Evolutionary conservation across 2,113 vertebrate genomes (phyloP).

Genomic region (Gallinago paraguaiae): DNA sequence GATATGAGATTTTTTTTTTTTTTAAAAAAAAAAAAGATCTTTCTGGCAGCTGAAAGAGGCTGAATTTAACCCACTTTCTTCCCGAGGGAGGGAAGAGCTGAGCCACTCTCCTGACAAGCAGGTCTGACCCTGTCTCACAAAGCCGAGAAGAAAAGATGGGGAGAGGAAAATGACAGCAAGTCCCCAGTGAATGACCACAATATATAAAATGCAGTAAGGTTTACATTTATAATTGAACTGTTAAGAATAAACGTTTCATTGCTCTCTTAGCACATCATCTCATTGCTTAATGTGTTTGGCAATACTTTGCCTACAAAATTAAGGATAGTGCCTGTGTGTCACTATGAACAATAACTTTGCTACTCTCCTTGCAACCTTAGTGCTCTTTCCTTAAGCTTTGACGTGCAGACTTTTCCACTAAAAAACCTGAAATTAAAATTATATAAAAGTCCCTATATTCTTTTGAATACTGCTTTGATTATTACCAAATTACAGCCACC

Average conservation of each 20-base stretch:
- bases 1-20: not conserved
- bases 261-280: not conserved
- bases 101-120: not conserved
- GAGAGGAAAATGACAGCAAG: not conserved
- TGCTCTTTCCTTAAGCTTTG: not conserved
- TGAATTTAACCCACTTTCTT: not conserved
- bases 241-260: not conserved
- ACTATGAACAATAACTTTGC: not conserved
- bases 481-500: not conserved
- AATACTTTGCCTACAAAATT: not conserved
- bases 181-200: not conserved
- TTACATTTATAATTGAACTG: not conserved
- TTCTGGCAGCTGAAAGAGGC: not conserved
- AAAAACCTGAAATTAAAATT: not conserved
- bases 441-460: not conserved
- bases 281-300: not conserved
- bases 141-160: not conserved
- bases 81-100: not conserved
- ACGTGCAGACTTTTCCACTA: not conserved
- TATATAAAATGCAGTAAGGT: not conserved
- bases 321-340: not conserved
- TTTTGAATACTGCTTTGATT: not conserved
- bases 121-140: not conserved
- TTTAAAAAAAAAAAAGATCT: not conserved
- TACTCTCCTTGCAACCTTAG: not conserved